Percentiles rank a stretch among this genome's conserved stretches.
These are phyloP conservation scores for Hemibagrus wyckioides DNA, from an alignment of 2,113 vertebrate species.

Conservation along the genomic window DNA sequence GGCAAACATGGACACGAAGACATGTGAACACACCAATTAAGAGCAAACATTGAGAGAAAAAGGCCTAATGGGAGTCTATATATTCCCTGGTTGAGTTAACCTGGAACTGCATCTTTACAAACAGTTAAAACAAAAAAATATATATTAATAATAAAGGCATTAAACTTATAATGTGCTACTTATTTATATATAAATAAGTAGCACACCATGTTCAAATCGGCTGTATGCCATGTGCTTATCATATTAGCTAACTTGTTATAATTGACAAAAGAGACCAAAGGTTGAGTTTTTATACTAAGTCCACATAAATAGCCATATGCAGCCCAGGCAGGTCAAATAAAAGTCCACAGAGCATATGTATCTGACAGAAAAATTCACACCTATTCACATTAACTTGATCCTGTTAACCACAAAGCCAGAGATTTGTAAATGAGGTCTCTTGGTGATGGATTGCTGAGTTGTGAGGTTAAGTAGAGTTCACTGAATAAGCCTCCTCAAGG, in stretches of 20 bases:
- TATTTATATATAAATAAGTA: too few relatives aligned
- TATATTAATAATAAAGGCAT: not conserved
- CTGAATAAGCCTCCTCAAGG: constrained; percentile 11
- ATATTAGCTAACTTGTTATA: not conserved
- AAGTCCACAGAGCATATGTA: not conserved
- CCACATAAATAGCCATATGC: not conserved
- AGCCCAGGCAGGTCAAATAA: not conserved
- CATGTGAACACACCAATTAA: constrained; percentile 59
- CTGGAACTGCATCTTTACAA: not conserved
- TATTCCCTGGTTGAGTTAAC: constrained; percentile 20
- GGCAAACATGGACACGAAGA: constrained; percentile 50
- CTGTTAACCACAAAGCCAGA: constrained; percentile 11
- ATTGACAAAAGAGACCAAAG: not conserved
- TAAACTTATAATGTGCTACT: not conserved
- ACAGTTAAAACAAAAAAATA: not conserved
- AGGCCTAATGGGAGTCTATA: constrained; percentile 21
- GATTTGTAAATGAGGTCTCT: constrained; percentile 33
- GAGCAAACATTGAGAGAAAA: constrained; percentile 22
- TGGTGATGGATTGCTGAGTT: constrained; percentile 23
- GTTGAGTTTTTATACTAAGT: not conserved
- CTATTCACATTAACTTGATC: constrained; percentile 5
- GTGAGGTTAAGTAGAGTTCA: constrained; percentile 33
- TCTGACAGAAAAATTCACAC: not conserved
- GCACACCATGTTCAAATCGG: not conserved
- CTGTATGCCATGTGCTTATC: not conserved